Base-by-base conservation (phyloP, 2,888 invertebrate genomes). In the Koerneria pararmatus region DNA sequence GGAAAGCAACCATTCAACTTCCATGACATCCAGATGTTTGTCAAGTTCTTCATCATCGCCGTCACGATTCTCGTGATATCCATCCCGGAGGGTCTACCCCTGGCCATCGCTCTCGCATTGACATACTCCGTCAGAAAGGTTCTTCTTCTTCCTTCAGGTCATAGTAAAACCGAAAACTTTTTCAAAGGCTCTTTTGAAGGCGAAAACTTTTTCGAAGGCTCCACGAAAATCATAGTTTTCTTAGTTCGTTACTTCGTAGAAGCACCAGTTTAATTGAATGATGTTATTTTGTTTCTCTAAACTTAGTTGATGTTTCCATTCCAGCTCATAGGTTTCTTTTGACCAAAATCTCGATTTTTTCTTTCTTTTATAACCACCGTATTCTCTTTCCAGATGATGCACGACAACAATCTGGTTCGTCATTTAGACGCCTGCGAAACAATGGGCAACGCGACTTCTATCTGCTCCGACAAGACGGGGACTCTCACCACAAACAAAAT, bases 61-160 rank as follows among this genome's bases (percentile, higher is more conserved):
- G 98, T 98, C 69, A 99, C 98, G 69, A 97, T 98, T 78, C 89
- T 99, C 75, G 98, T 98, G 70, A 98, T 98, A 68, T 98, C 98
- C 71, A 97, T 98, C 74, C 98, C 98, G 60, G 98, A 99, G 86
- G 98, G 98, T 79, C 88, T 98, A 83, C 98, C 98, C 75, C 87
- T 98, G 73, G 98, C 98, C 83, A 98, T 98, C 80, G 99, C 98
- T 32, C 88, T 99, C 69, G 95, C 98, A 6, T 88, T 98, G 79
- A 98, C 98, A 80, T 98, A 99, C 86, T 97, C 97, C 80, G 98
- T 98, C 81, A 95, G 73, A 51, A 82, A 97, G 91, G 95, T 95
- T 34, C 11, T 58, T 6, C 53, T 41, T 19, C 46, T 41, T n/a
- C 35, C 27, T 22, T 15, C 15, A 19, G n/a, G n/a, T n/a, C n/a